These are phyloP conservation scores for Telenomus remus DNA, from an alignment of 1,140 invertebrate species.

Conservation along the genomic window DNA sequence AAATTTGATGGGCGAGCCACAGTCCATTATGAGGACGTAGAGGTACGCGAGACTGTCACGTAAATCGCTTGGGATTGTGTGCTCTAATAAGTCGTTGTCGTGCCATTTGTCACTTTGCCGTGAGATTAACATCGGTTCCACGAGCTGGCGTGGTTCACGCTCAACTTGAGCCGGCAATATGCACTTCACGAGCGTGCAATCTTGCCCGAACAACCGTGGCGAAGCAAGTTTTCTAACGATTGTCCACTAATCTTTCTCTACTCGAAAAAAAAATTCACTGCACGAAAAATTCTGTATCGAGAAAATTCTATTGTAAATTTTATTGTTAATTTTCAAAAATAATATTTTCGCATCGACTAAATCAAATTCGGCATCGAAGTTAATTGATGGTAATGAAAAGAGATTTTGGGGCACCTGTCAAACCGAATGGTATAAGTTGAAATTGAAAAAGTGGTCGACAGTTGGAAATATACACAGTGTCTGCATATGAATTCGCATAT, in stretches of 20 bases:
- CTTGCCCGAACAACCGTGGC: constrained; percentile 19
- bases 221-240: constrained; percentile 22
- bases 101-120: constrained; percentile 52
- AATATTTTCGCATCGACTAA: too few species aligned
- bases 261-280: not conserved
- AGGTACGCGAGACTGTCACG: constrained; percentile 33
- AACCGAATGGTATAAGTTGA: too few species aligned
- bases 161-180: constrained; percentile 41
- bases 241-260: not conserved
- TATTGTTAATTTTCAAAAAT: too few species aligned
- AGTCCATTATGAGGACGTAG: constrained; percentile 39
- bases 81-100: constrained; percentile 54
- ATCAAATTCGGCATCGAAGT: too few species aligned
- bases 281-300: too few species aligned
- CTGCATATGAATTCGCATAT: not conserved
- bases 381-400: too few species aligned
- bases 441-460: not conserved
- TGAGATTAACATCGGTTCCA: constrained; percentile 50
- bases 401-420: too few species aligned
- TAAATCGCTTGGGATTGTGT: constrained; percentile 48
- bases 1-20: constrained; percentile 35
- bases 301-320: too few species aligned
- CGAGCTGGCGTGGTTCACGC: constrained; percentile 25
- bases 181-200: constrained; percentile 28
- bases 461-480: not conserved